Base-by-base conservation (phyloP, 2,797 vertebrate species). In the Anomalospiza imberbis region DNA sequence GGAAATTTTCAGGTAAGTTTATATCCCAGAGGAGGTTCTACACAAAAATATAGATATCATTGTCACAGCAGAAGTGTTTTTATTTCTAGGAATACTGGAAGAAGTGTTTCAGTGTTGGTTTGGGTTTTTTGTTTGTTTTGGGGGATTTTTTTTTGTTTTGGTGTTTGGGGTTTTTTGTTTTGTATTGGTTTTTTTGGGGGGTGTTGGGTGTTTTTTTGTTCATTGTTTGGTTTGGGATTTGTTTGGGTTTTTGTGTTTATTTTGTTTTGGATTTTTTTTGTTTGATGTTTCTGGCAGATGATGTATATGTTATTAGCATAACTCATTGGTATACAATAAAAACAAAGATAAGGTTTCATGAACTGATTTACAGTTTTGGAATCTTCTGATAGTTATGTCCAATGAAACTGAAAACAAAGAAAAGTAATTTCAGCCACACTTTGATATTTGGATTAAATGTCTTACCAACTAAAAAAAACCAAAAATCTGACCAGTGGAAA, bases 211-310 rank as follows among this genome's bases (percentile, higher is more conserved):
- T 51, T 44, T 63, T 29, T 10, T 61, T 12, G 6, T 31, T 57
- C 1, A 2, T 57, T 67, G 18, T 9, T 25, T 44, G 25, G 3
- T 21, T 62, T 22, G 18, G 6, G 10, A 4, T 31, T 73, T 34
- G 4, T 31, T 31, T 48, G 16, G 2, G 21, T n/a, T 65, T 21
- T 53, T 24, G 5, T 12, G 7, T 2, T 24, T 29, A 29, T 36
- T 1, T 10, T 38, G 8, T 15, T 51, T 66, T 17, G 8, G 5
- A 3, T 0, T 3, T 9, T 24, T 42, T 83, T 36, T 47, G 24
- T 57, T 57, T 15, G 6, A 5, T 66, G 15, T 6, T 86, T 85
- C 48, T n/a, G 71, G 32, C n/a, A 21, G 50, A 53, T 48, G 8
- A 32, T 36, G 4, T 19, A 32, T 58, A n/a, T 93, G 3, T 47